phyloP scores from a whole-genome alignment of 2,113 vertebrate species.

The Engraulis encrasicolus region DNA sequence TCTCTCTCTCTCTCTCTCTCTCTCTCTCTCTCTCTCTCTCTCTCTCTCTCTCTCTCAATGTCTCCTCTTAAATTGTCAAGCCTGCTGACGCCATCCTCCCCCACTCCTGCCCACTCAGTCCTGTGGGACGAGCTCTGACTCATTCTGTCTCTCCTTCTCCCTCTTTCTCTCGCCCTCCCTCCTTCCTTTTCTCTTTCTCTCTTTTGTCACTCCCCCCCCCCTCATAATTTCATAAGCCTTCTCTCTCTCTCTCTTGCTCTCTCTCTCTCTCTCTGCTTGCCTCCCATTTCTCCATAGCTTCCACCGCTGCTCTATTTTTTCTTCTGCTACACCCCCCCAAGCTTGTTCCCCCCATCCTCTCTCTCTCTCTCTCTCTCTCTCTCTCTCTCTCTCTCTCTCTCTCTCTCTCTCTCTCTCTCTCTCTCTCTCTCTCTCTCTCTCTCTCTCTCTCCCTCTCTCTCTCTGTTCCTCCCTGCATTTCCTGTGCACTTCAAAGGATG shows the following conservation, averaged over 20 bases:
- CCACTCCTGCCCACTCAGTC: constrained; percentile 76
- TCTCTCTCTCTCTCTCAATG: constrained; percentile 69
- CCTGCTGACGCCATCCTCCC: constrained; percentile 76
- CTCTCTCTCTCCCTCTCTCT: not conserved
- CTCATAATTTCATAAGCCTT: not conserved
- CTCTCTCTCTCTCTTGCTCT: not conserved
- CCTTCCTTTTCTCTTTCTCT: constrained; percentile 30
- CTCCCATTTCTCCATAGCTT: not conserved
- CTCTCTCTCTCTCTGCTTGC: not conserved
- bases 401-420: not conserved
- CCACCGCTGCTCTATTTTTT: not conserved
- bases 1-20: constrained; percentile 45
- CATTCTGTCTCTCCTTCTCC: constrained; percentile 56
- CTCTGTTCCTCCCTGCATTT: not conserved
- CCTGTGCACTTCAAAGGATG: constrained; percentile 17
- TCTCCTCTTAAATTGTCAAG: constrained; percentile 71
- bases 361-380: not conserved
- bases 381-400: not conserved
- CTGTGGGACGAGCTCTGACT: constrained; percentile 80
- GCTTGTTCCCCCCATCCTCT: not conserved
- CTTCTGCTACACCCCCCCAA: not conserved
- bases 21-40: constrained; percentile 10
- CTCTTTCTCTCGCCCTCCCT: constrained; percentile 54
- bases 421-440: not conserved
- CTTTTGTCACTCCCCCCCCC: not conserved